These are phyloP conservation scores for Labroides dimidiatus DNA, from an alignment of 2,797 vertebrate species.

Conservation along the genomic window DNA sequence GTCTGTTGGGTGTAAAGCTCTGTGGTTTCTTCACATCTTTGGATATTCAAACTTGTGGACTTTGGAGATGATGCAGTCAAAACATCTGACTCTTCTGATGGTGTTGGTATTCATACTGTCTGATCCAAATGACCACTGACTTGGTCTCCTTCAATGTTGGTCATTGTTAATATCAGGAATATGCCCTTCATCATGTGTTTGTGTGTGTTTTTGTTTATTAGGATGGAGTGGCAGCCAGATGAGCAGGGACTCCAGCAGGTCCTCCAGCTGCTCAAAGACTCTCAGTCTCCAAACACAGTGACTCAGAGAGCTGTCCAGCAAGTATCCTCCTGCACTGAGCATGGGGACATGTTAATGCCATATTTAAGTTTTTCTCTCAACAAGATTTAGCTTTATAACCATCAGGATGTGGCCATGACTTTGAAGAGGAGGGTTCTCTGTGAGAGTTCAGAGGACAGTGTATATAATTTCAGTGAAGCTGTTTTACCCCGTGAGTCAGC, in stretches of 20 bases:
- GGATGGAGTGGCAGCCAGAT: constrained; percentile 97
- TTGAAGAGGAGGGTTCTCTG: no score
- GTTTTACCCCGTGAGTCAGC: no score
- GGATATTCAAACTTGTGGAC: constrained; percentile 1
- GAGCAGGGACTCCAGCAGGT: constrained; percentile 97
- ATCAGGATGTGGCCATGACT: no score
- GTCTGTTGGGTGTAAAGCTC: no score
- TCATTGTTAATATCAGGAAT: no score
- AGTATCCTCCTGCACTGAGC: constrained; percentile 85
- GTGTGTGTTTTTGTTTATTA: constrained; percentile 33
- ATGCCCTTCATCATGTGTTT: background rate
- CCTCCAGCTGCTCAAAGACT: constrained; percentile 95
- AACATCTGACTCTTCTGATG: constrained; percentile 70
- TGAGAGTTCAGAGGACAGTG: no score
- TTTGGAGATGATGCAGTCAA: constrained; percentile 70
- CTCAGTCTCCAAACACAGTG: constrained; percentile 95
- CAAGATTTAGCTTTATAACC: no score
- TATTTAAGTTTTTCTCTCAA: no score
- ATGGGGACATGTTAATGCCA: no score
- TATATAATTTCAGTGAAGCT: no score
- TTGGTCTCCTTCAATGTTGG: no score
- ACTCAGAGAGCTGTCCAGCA: constrained; percentile 95
- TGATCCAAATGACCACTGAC: constrained; percentile 64
- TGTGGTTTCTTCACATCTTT: no score
- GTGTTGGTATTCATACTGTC: constrained; percentile 81